Evolutionary conservation across 2,888 invertebrate species (phyloP).

Genomic region (Rhaphigaster nebulosa): DNA sequence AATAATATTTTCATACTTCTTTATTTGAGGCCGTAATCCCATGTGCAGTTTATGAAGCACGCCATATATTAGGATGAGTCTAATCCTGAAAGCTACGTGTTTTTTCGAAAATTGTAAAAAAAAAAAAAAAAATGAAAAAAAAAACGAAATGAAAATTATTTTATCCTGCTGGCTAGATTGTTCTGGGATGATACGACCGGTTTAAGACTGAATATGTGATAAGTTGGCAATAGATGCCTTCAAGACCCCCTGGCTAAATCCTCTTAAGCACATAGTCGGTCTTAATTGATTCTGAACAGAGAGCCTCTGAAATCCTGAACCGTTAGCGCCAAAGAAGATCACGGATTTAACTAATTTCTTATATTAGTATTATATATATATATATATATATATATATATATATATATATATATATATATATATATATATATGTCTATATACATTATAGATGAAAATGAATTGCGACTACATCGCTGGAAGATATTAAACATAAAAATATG

Average conservation of each 20-base stretch:
- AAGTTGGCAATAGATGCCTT: neutral
- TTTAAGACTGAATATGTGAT: slow-evolving; percentile 5
- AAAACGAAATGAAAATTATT: neutral
- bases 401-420: too few species aligned
- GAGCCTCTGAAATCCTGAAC: neutral
- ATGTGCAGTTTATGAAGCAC: neutral
- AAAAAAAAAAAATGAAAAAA: neutral
- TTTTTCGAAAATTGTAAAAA: neutral
- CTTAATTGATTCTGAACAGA: neutral
- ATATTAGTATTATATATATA: too few species aligned
- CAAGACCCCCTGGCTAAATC: neutral
- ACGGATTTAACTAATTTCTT: neutral
- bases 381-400: too few species aligned
- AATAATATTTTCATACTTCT: slow-evolving; percentile 1
- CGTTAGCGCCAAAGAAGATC: neutral
- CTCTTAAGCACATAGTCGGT: neutral
- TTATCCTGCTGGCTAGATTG: neutral
- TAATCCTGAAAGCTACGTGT: neutral
- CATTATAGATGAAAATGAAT: too few species aligned
- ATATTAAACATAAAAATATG: too few species aligned
- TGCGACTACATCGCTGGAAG: too few species aligned
- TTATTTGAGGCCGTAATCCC: neutral
- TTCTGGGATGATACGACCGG: neutral
- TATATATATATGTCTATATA: too few species aligned
- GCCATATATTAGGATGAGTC: neutral